Conservation (phyloP, 2,888 invertebrate species). For the Phalera bucephala region DNA sequence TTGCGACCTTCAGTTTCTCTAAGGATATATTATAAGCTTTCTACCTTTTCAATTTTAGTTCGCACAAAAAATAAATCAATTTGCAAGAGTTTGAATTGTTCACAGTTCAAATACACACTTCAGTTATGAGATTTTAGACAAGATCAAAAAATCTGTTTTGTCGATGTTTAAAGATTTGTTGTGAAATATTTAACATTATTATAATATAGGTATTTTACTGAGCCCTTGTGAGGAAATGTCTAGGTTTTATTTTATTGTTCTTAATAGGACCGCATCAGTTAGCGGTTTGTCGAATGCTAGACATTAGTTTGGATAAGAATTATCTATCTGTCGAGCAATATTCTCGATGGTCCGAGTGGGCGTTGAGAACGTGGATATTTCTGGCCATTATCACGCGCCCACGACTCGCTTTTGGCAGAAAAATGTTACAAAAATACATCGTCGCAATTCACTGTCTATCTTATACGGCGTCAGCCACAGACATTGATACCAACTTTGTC, state of each 20-base stretch:
- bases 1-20: constrained; percentile 29
- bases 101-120: too few species aligned
- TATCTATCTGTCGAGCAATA: constrained; percentile 59
- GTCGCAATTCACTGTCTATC: constrained; percentile 57
- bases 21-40: background rate
- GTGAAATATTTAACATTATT: too few species aligned
- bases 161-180: too few species aligned
- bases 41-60: too few species aligned
- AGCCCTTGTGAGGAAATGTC: too few species aligned
- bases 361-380: constrained; percentile 71
- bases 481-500: constrained; percentile 48
- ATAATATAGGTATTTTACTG: too few species aligned
- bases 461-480: constrained; percentile 51
- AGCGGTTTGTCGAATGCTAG: constrained; percentile 5
- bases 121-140: too few species aligned
- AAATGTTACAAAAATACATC: constrained; percentile 70
- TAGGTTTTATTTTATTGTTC: too few species aligned
- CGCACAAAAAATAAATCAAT: too few species aligned
- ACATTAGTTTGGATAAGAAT: constrained; percentile 41
- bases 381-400: constrained; percentile 71
- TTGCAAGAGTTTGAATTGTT: too few species aligned
- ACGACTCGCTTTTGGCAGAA: constrained; percentile 71
- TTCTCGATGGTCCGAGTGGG: constrained; percentile 65
- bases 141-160: too few species aligned
- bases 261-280: too few species aligned